Base-by-base conservation (phyloP, 2,888 invertebrate genomes). In the Frankliniella intonsa region DNA sequence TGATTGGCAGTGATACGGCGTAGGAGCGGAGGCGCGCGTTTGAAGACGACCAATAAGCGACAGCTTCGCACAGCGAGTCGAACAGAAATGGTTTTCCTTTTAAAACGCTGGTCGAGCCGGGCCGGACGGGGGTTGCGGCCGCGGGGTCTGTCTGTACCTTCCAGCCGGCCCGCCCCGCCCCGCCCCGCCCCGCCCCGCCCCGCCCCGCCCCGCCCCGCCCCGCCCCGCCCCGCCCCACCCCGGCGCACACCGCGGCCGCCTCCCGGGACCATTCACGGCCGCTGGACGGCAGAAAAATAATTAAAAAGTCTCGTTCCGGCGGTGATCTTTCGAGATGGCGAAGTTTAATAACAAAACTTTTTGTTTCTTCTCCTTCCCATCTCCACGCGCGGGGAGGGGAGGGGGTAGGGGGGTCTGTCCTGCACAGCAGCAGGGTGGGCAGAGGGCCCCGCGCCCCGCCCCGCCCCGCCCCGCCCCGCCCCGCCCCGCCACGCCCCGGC, bases 341-440 rank as follows among this genome's bases (percentile, higher is more conserved):
- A 76, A 76, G 69, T 76, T 76, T 76, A 76, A 76, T 76, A 76
- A 76, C 69, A 76, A 76, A 76, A 76, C 69, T 76, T 76, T 76
- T 76, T 76, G 69, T 76, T 76, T 76, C 69, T 62, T n/a, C 38
- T 38, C 38, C 38, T 38, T 38, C 38, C 38, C 38, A 38, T 62
- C 62, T 62, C n/a, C 11, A 62, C 55, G 55, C 55, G 62, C 17
- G 11, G 1, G 19, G 17, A 62, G 62, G 19, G 62, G 19, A 62
- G n/a, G 62, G 62, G 62, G 14, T 55, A 12, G 14, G 62, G 62
- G 62, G 19, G 62, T 7, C 11, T 62, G 19, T 17, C 55, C 55
- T 38, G 38, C 38, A 38, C 38, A 38, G 38, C 38, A 38, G 38
- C 38, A 3, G 38, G 38, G 38, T 38, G 38, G 38, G 38, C 5